Conservation (phyloP, 2,888 invertebrate genomes). For the Ophion slaviceki region DNA sequence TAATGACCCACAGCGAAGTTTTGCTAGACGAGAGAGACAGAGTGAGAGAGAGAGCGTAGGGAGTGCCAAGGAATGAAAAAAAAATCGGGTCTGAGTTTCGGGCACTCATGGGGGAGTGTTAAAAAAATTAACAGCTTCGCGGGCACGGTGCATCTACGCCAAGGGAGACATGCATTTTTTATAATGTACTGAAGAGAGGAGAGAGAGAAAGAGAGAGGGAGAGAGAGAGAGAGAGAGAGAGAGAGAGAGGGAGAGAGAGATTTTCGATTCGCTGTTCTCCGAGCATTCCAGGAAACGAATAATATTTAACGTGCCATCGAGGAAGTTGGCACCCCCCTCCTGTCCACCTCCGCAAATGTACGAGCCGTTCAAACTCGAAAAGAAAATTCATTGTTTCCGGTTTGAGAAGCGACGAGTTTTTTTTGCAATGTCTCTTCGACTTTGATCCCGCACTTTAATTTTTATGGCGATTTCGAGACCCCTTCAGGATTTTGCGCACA, state of each 20-base stretch:
- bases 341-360: not conserved
- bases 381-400: not conserved
- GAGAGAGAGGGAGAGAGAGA: not conserved
- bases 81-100: not conserved
- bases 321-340: constrained; percentile 6
- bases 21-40: not conserved
- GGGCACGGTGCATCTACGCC: not conserved
- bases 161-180: not conserved
- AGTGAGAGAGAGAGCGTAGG: not conserved
- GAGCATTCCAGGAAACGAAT: constrained; percentile 73
- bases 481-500: too few species aligned
- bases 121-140: constrained; percentile 34
- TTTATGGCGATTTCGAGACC: too few species aligned
- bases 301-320: constrained; percentile 74
- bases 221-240: not conserved
- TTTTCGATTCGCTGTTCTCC: constrained; percentile 60
- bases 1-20: not conserved
- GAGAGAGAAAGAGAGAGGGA: not conserved
- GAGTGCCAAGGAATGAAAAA: not conserved
- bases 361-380: not conserved
- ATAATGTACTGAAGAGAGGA: not conserved
- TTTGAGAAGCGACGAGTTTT: too few species aligned
- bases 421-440: too few species aligned
- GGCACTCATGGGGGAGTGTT: not conserved
- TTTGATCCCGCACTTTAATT: too few species aligned